phyloP scores from a whole-genome alignment of 2,113 vertebrate species.

The Protobothrops flavoviridis region DNA sequence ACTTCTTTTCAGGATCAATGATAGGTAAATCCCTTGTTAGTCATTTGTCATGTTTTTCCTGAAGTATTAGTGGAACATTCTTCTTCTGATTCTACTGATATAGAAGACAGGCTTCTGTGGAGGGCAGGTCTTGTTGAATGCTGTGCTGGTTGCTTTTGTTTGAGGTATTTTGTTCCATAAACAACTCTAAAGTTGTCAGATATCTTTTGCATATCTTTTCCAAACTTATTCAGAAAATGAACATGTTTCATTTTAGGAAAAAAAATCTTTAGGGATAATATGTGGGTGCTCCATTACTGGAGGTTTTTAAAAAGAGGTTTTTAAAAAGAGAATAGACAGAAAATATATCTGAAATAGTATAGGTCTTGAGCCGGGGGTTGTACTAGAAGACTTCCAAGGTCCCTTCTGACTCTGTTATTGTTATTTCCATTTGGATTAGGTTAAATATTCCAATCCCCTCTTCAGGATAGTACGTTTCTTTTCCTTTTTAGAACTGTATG shows the following conservation, averaged over 20 bases:
- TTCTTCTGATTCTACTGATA: background rate
- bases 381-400: background rate
- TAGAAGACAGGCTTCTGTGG: background rate
- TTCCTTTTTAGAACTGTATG: background rate
- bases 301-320: background rate
- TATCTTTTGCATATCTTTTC: background rate
- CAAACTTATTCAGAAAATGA: background rate
- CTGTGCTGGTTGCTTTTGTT: background rate
- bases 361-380: background rate
- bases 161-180: background rate
- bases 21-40: background rate
- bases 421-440: background rate
- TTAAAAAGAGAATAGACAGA: background rate
- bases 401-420: background rate
- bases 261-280: background rate
- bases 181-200: background rate
- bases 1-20: background rate
- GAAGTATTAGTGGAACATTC: background rate
- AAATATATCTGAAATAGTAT: background rate
- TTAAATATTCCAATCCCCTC: background rate
- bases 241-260: background rate
- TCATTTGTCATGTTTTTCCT: background rate
- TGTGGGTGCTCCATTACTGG: background rate
- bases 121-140: background rate
- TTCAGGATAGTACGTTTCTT: background rate